Conservation (phyloP, 2,888 invertebrate species). For the Mamestra brassicae region DNA sequence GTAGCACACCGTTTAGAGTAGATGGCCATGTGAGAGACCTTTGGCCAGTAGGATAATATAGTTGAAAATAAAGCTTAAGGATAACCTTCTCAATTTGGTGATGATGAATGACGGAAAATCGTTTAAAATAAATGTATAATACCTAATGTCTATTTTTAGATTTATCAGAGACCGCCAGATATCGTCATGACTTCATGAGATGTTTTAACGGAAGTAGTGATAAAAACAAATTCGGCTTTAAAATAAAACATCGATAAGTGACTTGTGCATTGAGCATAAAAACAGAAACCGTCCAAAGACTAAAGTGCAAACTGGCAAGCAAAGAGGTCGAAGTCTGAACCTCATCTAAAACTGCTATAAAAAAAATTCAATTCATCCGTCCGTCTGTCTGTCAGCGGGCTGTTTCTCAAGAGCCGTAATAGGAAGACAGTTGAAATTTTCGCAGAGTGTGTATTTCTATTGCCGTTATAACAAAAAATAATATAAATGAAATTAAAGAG, state of each 20-base stretch:
- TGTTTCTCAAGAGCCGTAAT: too few species aligned
- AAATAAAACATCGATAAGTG: not conserved
- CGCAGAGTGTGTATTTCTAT: too few species aligned
- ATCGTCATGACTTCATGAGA: constrained; percentile 17
- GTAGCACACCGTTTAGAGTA: not conserved
- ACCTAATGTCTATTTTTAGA: not conserved
- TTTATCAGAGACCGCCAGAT: not conserved
- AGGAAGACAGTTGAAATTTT: too few species aligned
- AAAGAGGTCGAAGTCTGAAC: too few species aligned
- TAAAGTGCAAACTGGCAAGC: not conserved
- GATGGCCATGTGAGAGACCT: not conserved
- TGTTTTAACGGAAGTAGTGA: constrained; percentile 5
- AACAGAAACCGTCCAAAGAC: not conserved
- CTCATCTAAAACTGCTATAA: too few species aligned
- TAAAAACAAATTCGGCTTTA: constrained; percentile 9
- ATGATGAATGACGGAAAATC: not conserved
- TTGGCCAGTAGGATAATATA: not conserved
- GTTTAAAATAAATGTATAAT: not conserved
- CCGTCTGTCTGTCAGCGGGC: too few species aligned
- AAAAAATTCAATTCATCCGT: too few species aligned
- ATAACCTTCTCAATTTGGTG: not conserved
- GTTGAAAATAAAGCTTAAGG: too few species aligned
- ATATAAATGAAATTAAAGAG: too few species aligned
- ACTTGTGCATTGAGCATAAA: not conserved
- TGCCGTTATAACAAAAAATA: too few species aligned